phyloP scores from a whole-genome alignment of 2,888 invertebrate genomes.

The Seira musarum region DNA sequence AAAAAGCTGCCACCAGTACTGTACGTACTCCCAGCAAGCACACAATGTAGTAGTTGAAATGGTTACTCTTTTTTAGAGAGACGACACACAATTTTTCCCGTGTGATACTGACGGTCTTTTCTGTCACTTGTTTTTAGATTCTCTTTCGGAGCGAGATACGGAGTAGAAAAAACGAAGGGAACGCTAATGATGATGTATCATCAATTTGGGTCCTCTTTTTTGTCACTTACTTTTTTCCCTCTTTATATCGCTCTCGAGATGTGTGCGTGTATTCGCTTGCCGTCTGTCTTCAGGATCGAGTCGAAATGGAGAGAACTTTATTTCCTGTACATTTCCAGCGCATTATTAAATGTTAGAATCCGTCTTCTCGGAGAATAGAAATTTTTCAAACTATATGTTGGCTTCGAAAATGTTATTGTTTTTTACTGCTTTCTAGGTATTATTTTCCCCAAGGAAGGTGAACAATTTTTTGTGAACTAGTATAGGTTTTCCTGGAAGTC shows the following conservation, averaged over 20 bases:
- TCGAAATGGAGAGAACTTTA: too few relatives aligned
- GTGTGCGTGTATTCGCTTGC: too few relatives aligned
- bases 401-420: background rate
- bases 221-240: background rate
- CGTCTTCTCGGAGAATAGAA: too few relatives aligned
- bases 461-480: background rate
- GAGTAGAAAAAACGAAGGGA: background rate
- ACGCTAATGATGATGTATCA: constrained; percentile 54
- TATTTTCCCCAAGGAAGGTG: constrained; percentile 7
- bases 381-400: background rate
- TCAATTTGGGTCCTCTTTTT: constrained; percentile 42
- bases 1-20: constrained; percentile 5
- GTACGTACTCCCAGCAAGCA: background rate
- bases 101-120: background rate
- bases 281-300: too few relatives aligned
- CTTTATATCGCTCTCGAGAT: too few relatives aligned
- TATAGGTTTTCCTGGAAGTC: background rate
- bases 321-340: background rate
- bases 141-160: background rate
- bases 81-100: background rate
- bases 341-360: background rate
- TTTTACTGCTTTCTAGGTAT: background rate
- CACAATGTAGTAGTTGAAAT: background rate
- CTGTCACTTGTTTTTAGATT: background rate
- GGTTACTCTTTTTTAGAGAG: background rate